Base-by-base conservation (phyloP, 2,888 invertebrate genomes). In the Caenorhabditis sulstoni region DNA sequence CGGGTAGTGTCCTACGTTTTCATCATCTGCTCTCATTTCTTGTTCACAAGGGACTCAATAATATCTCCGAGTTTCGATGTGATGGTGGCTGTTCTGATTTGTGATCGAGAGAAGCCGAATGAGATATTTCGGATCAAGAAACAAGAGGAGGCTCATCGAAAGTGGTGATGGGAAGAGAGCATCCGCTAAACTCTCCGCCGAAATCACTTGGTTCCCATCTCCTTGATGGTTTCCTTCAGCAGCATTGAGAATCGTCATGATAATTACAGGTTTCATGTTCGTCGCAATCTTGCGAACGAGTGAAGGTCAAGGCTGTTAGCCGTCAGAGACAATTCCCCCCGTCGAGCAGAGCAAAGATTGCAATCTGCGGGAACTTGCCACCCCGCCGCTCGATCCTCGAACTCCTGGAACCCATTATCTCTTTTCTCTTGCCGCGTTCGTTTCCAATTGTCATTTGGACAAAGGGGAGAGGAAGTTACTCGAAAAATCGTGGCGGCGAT, bases 301-400 rank as follows among this genome's bases (percentile, higher is more conserved):
- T 47, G 53, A 11, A 57, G 64, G 73, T 64, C 73, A 73, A 73
- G 73, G 73, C 20, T 58, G 29, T 70, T 70, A 70, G 70, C 70
- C 47, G 23, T 52, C 22, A n/a, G 41, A 44, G 16, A 29, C 45
- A 35, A 37, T 49, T 14, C 35, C 23, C 29, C 29, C 58, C 39
- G 45, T 59, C 22, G 12, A n/a, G 29, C 47, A 29, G 12, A 18
- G 7, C 11, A 41, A 4, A 14, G 41, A 41, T 41, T 41, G 12
- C 41, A 41, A 41, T 41, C 41, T 41, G 29, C 29, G 7, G 29
- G 7, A 29, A 29, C 4, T 11, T 41, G 41, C 11, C 41, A 11
- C 41, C 14, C 29, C 11, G 29, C 29, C 44, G 45, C n/a, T 35
- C n/a, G n/a, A n/a, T n/a, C n/a, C n/a, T n/a, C n/a, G n/a, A n/a